Base-by-base conservation (phyloP, 2,113 vertebrate species). In the Circaetus gallicus region DNA sequence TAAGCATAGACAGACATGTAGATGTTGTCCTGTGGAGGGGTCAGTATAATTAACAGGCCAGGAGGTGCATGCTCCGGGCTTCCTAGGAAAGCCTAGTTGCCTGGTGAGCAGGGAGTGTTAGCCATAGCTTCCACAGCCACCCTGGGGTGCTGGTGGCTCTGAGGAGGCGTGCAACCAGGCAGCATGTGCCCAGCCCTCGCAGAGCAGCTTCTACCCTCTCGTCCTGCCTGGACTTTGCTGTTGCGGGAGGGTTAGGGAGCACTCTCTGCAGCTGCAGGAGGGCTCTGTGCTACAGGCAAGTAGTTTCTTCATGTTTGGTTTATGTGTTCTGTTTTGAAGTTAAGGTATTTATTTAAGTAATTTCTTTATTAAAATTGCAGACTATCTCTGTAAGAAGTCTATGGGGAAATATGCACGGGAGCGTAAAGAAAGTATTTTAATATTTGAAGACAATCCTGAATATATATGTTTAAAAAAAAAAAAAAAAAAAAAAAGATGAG, bases 61-160 rank as follows among this genome's bases (percentile, higher is more conserved):
- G 56, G 42, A 19, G 16, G 7, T 10, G 16, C 4, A 4, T 24
- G 36, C 32, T 38, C 15, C 1, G 1, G 36, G 43, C 25, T 70
- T 70, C 42, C 32, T 22, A 26, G 63, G 69, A 53, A 36, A 25
- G 67, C 45, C 40, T 28, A 17, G 42, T 10, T 47, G 29, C 53
- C 50, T 7, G 29, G 22, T 20, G n/a, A 36, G 40, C 53, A 19
- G 70, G 47, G 47, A 43, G 49, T 9, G 9, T 32, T 71, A 1
- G 17, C 25, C 13, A 7, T 21, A 0, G 8, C 36, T 42, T 43
- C 47, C 0, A 2, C 47, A 28, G 53, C n/a, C n/a, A 13, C 40
- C 7, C 14, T 25, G 34, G 49, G 38, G 34, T 61, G 52, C 22
- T 20, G 5, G 29, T 2, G 17, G 40, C 47, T 47, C 40, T 1